Percentiles rank a stretch among this genome's conserved stretches.
Evolutionary conservation across 2,113 vertebrate genomes (phyloP).

Genomic region (Crotalus viridis): DNA sequence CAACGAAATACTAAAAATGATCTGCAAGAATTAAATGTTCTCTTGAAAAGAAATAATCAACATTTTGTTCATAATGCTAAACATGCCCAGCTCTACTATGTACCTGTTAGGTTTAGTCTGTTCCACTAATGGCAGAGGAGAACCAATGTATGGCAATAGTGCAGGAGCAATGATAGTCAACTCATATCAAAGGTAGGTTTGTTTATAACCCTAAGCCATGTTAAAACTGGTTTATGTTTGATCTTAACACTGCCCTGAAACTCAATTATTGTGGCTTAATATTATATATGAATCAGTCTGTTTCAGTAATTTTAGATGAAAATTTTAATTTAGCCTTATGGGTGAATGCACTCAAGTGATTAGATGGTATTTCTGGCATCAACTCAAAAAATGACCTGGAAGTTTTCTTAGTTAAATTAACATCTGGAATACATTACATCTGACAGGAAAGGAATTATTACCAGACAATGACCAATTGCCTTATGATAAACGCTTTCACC

Average conservation of each 20-base stretch:
- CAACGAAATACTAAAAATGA: conserved; percentile 43
- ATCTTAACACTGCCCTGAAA: not conserved
- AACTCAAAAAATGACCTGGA: not conserved
- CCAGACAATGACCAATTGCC: not conserved
- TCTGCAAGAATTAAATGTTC: conserved; percentile 23
- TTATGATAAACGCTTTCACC: not conserved
- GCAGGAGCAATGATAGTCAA: not conserved
- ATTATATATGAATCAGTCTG: not conserved
- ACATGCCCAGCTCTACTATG: not conserved
- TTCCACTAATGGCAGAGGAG: not conserved
- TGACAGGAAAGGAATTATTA: not conserved
- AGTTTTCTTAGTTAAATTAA: not conserved
- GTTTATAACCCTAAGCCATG: not conserved
- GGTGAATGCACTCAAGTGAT: not conserved
- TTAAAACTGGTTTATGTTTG: not conserved
- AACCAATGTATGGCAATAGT: not conserved
- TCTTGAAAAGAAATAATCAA: conserved; percentile 32
- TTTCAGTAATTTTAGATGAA: not conserved
- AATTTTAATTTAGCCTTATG: not conserved
- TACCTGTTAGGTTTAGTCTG: not conserved
- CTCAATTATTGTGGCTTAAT: not conserved
- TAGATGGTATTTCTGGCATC: not conserved
- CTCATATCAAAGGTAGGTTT: not conserved
- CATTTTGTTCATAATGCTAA: conserved; percentile 34
- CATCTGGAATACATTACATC: not conserved